Evolutionary conservation across 2,888 invertebrate genomes (phyloP).

Genomic region (Palloptera scutellata): DNA sequence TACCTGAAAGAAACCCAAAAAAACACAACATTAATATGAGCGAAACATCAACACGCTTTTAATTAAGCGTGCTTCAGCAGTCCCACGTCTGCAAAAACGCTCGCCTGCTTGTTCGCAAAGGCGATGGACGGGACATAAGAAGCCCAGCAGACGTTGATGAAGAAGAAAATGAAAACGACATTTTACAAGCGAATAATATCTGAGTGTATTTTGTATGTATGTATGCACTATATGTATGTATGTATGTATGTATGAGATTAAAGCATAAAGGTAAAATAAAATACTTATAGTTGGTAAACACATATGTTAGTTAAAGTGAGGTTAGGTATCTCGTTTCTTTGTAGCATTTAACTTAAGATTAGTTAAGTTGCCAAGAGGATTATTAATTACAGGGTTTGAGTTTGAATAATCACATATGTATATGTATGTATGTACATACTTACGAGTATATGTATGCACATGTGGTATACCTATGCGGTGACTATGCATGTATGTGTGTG

Average conservation of each 20-base stretch:
- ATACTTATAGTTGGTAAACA: too few species aligned
- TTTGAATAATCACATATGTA: not conserved
- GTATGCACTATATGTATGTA: too few species aligned
- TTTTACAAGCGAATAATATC: not conserved
- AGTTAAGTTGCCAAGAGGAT: conserved; percentile 28
- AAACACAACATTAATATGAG: conserved; percentile 4
- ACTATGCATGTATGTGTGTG: too few species aligned
- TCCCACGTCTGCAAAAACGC: too few species aligned
- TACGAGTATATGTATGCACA: too few species aligned
- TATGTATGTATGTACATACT: too few species aligned
- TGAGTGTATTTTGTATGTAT: too few species aligned
- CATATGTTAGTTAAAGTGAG: too few species aligned
- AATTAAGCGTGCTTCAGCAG: conserved; percentile 23
- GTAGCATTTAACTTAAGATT: not conserved
- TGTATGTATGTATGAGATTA: too few species aligned
- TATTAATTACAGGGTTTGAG: conserved; percentile 26
- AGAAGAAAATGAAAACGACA: not conserved
- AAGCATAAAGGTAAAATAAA: too few species aligned
- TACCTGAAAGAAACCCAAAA: conserved; percentile 20
- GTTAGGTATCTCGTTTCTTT: too few species aligned
- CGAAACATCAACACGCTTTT: conserved; percentile 28
- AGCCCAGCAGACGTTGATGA: not conserved
- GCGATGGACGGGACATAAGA: conserved; percentile 14
- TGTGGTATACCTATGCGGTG: too few species aligned
- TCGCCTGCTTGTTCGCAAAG: not conserved